Evolutionary conservation across 2,888 invertebrate species (phyloP).

Genomic region (Agonopterix heracliana): DNA sequence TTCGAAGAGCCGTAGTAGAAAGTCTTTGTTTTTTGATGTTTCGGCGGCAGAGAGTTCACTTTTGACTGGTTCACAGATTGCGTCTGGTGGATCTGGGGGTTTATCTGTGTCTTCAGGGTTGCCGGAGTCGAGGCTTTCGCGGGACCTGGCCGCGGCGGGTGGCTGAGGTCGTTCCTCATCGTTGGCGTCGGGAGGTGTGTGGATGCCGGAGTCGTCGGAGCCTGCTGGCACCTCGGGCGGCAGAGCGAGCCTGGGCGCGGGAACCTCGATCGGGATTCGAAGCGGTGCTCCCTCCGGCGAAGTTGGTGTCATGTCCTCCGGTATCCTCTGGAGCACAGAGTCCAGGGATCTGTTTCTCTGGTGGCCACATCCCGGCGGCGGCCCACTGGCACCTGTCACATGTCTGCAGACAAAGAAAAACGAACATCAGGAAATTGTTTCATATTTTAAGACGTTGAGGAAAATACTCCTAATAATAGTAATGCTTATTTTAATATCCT

Average conservation of each 20-base stretch:
- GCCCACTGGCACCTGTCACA: constrained; percentile 64
- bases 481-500: constrained; percentile 5
- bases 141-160: constrained; percentile 76
- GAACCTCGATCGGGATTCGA: constrained; percentile 50
- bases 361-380: constrained; percentile 79
- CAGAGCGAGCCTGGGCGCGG: constrained; percentile 76
- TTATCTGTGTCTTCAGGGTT: constrained; percentile 78
- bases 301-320: constrained; percentile 84
- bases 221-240: constrained; percentile 74
- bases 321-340: constrained; percentile 91
- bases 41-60: constrained; percentile 49
- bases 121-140: constrained; percentile 85
- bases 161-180: constrained; percentile 70
- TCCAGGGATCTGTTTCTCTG: constrained; percentile 93
- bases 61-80: constrained; percentile 35
- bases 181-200: constrained; percentile 58
- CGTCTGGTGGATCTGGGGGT: constrained; percentile 62
- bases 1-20: constrained; percentile 93
- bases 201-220: constrained; percentile 88
- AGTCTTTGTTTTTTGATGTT: constrained; percentile 76
- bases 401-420: constrained; percentile 57
- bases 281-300: constrained; percentile 63
- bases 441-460: not conserved
- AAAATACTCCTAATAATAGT: not conserved
- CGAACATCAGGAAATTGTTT: constrained; percentile 19